Conservation (phyloP, 2,797 vertebrate genomes). For the Mormyrus hasselquistii region DNA sequence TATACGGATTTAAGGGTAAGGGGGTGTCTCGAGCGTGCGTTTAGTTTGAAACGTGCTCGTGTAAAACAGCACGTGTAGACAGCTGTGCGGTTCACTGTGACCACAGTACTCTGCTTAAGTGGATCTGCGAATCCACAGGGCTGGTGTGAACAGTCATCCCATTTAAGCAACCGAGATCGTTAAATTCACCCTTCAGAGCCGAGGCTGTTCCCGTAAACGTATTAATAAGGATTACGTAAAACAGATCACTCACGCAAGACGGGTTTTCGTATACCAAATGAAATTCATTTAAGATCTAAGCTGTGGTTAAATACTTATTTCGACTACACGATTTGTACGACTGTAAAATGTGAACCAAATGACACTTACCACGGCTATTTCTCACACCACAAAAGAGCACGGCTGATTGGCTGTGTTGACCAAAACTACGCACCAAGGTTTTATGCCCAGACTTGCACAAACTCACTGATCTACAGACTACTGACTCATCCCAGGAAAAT, state of each 20-base stretch:
- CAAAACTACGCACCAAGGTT: neutral
- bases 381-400: conserved; percentile 27
- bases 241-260: neutral
- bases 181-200: neutral
- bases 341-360: neutral
- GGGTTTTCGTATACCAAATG: neutral
- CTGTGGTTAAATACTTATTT: neutral
- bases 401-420: neutral
- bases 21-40: neutral
- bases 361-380: conserved; percentile 25
- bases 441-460: neutral
- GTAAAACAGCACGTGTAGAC: neutral
- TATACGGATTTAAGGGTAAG: neutral
- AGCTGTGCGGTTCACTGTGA: neutral
- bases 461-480: neutral
- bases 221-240: neutral
- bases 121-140: neutral
- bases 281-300: neutral
- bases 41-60: neutral
- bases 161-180: neutral
- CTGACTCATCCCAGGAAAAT: neutral
- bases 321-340: conserved; percentile 1
- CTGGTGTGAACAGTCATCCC: neutral
- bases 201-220: neutral
- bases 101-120: neutral